phyloP scores from a whole-genome alignment of 53 echinoderm and acorn worm species.

The Paelopatides confundens region DNA sequence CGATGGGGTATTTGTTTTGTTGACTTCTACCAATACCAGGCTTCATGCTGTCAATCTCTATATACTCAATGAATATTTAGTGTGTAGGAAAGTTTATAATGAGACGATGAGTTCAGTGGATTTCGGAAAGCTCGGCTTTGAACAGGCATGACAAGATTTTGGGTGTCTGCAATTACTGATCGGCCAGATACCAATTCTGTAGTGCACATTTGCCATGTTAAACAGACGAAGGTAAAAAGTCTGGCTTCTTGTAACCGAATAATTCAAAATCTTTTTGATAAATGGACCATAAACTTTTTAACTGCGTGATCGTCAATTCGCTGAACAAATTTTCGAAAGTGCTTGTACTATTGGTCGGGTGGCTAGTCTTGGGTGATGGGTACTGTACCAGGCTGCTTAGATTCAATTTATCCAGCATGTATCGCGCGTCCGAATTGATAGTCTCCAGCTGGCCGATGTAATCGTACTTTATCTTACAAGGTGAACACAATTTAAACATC shows the following conservation, averaged over 20 bases:
- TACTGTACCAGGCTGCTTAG: conserved; percentile 62
- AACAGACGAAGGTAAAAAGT: conserved; percentile 22
- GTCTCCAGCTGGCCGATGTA: conserved; percentile 88
- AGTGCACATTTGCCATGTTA: too few species aligned
- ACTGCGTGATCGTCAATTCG: conserved; percentile 50
- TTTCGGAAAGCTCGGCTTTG: too few species aligned
- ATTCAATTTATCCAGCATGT: conserved; percentile 70
- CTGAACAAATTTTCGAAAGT: conserved; percentile 70
- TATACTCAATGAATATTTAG: too few species aligned
- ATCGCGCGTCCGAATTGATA: conserved; percentile 73
- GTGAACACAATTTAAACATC: conserved; percentile 88
- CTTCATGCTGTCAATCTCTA: too few species aligned
- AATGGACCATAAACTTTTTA: conserved; percentile 76
- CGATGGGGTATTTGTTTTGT: too few species aligned
- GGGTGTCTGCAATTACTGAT: too few species aligned
- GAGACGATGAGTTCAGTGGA: too few species aligned
- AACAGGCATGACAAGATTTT: too few species aligned
- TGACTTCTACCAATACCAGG: too few species aligned
- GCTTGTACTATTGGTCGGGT: conserved; percentile 91
- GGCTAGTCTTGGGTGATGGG: conserved; percentile 75
- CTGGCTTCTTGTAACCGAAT: conserved; percentile 80
- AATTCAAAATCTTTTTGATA: conserved; percentile 86
- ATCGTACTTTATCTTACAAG: conserved; percentile 90
- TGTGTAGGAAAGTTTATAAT: too few species aligned
- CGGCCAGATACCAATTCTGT: too few species aligned